Evolutionary conservation across 2,888 invertebrate species (phyloP), one percentile per base, ranked within the genome.

Genomic region (Leucoptera coffeella): DNA sequence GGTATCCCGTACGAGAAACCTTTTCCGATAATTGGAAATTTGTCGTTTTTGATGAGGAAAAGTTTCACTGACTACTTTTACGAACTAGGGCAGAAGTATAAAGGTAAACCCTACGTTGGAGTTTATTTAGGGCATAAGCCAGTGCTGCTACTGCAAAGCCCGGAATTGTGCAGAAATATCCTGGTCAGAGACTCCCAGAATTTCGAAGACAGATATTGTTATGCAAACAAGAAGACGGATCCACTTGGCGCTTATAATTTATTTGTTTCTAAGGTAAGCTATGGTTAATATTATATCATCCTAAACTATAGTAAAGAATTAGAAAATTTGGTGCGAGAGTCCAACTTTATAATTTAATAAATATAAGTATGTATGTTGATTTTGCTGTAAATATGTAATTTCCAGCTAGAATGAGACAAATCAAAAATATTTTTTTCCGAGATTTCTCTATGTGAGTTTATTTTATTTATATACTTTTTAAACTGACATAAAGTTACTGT

Each of bases 181-280:
- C 35, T 61, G 5, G 46, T 47, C 2, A 55, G 51, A 27, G 56
- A 59, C 29, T 41, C 40, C 22, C 50, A 53, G 1, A 32, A 43
- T 35, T 62, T 62, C 29, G 47, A 50, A 35, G 45, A 60, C 23
- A 42, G 62, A 36, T 44, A 39, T 31, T 24, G 41, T 23, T 51
- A 48, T 23, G 34, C 51, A 1, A 43, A 49, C 6, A n/a, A n/a
- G n/a, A 37, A 40, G 10, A 36, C 45, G 3, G 61, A 62, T 32
- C 55, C 55, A 2, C 36, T 61, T 23, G 61, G 61, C 2, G 42
- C 56, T 2, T 37, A 60, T 14, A 60, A 59, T 38, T 37, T 62
- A n/a, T 60, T 61, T 30, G 42, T 49, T 7, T 35, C 57, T 1
- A 55, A 54, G 43, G 60, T 57, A 44, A 32, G 40, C 34, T 12